These are phyloP conservation scores for Hyla sarda DNA, from an alignment of 2,113 vertebrate genomes.

Conservation along the genomic window DNA sequence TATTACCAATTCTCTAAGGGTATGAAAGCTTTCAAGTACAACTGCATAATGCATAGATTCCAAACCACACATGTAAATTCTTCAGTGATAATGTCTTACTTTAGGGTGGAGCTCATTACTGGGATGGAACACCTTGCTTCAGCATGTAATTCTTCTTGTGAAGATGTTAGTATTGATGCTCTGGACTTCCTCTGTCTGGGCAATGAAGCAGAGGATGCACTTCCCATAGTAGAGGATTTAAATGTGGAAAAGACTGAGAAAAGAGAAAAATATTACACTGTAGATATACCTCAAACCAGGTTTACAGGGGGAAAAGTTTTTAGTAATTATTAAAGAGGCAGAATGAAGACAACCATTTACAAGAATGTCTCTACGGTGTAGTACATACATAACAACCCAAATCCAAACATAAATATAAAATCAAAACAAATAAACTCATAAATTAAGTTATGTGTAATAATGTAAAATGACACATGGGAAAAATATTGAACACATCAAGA, in stretches of 20 bases:
- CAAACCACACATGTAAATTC: not conserved
- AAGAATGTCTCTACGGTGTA: no score
- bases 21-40: no score
- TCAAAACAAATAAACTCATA: no score
- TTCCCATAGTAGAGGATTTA: conserved; percentile 61
- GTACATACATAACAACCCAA: no score
- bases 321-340: no score
- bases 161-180: conserved; percentile 67
- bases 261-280: not conserved
- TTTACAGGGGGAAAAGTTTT: no score
- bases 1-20: no score
- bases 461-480: no score
- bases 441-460: no score
- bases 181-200: conserved; percentile 66
- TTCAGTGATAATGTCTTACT: conserved; percentile 64
- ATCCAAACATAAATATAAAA: no score
- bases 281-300: not conserved
- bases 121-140: conserved; percentile 65
- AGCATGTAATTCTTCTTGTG: conserved; percentile 67
- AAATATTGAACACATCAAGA: no score
- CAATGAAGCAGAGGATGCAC: conserved; percentile 68
- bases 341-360: no score
- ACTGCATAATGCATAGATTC: not conserved
- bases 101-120: conserved; percentile 76
- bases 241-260: conserved; percentile 26